These are phyloP conservation scores for Thecocarcelia acutangulata DNA, from an alignment of 2,888 invertebrate species.

Conservation along the genomic window DNA sequence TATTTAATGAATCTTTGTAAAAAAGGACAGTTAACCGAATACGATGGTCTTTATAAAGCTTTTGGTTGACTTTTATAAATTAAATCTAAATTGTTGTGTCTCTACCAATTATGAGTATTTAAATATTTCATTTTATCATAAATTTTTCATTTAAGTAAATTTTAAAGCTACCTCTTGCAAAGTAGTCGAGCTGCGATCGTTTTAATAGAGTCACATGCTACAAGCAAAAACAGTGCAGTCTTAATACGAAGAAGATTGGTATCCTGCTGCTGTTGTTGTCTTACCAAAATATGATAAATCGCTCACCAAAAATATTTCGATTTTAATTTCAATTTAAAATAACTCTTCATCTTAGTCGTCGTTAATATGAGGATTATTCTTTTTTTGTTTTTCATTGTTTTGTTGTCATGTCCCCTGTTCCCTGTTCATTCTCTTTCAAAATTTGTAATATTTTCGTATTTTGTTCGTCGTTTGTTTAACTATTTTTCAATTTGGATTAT, in stretches of 20 bases:
- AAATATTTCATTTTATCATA: too few relatives aligned
- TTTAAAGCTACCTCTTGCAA: conserved; percentile 14
- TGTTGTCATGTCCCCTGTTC: conserved; percentile 8
- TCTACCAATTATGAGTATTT: too few relatives aligned
- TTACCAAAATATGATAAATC: conserved; percentile 70
- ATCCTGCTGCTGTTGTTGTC: conserved; percentile 65
- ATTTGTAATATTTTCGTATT: conserved; percentile 30
- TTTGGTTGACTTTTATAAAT: too few relatives aligned
- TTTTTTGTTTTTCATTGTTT: conserved; percentile 16
- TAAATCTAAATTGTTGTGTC: too few relatives aligned
- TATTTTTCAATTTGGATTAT: conserved; percentile 71
- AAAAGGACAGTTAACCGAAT: too few relatives aligned
- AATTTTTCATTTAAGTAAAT: conserved; percentile 6
- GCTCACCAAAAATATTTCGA: conserved; percentile 54
- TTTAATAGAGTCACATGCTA: conserved; percentile 33
- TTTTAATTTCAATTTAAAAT: conserved; percentile 64
- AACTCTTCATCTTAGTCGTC: conserved; percentile 42
- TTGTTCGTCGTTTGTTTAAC: conserved; percentile 75
- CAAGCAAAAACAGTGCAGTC: conserved; percentile 54
- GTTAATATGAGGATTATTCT: conserved; percentile 47
- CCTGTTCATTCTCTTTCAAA: conserved; percentile 1
- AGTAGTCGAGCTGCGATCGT: conserved; percentile 21
- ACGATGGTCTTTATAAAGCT: too few relatives aligned
- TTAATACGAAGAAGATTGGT: conserved; percentile 19
- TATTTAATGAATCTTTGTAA: too few relatives aligned